These are phyloP conservation scores for Bradypodion pumilum DNA, from an alignment of 2,797 vertebrate genomes.

Conservation along the genomic window DNA sequence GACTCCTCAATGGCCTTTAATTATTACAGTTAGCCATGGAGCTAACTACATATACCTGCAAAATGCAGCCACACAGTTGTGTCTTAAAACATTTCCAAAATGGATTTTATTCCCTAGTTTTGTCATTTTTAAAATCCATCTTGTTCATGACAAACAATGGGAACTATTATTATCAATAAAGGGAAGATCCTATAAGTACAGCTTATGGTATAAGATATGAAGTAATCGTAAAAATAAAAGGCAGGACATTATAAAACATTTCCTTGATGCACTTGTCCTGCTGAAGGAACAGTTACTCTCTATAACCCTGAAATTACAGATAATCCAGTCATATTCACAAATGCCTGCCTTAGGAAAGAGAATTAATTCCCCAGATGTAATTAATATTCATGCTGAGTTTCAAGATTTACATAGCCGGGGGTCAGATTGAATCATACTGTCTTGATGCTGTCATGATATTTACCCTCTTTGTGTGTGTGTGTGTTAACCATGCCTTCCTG, in stretches of 20 bases:
- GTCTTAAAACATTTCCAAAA: background rate
- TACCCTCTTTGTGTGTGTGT: too few species aligned
- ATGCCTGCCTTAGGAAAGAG: background rate
- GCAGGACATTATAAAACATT: background rate
- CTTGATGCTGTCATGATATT: too few species aligned
- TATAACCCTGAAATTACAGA: background rate
- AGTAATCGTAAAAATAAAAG: background rate
- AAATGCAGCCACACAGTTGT: background rate
- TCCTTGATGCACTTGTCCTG: background rate
- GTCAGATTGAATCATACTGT: too few species aligned
- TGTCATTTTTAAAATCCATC: background rate
- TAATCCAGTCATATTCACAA: background rate
- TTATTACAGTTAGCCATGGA: too few species aligned
- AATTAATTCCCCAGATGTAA: background rate
- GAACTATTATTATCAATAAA: background rate
- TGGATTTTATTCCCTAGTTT: background rate
- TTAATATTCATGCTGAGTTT: background rate
- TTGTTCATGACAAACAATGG: background rate
- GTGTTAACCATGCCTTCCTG: too few species aligned
- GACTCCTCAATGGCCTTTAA: background rate
- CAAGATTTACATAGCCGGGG: background rate
- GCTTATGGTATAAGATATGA: background rate
- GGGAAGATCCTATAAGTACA: background rate
- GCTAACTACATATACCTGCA: background rate
- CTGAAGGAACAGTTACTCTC: background rate